Evolutionary conservation across 2,113 vertebrate genomes (phyloP).

Genomic region (Rousettus leschenaultii): DNA sequence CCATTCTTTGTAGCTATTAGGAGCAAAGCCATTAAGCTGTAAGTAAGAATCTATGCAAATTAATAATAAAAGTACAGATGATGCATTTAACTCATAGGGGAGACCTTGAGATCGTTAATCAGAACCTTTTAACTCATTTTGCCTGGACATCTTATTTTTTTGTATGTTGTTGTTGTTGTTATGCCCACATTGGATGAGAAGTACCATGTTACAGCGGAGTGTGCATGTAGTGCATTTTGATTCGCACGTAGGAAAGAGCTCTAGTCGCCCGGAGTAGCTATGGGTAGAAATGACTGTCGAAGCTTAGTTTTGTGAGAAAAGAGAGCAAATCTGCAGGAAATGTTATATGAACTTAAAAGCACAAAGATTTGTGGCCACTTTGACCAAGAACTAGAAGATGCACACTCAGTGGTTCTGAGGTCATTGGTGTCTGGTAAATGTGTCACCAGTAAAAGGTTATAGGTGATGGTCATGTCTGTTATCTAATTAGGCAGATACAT

Average conservation of each 20-base stretch:
- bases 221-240: neutral
- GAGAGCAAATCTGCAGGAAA: neutral
- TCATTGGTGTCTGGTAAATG: neutral
- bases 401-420: neutral
- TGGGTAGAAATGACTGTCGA: neutral
- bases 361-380: neutral
- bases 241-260: neutral
- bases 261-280: neutral
- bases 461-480: neutral
- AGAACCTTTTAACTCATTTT: neutral
- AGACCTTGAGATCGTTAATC: neutral
- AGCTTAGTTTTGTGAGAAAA: neutral
- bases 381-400: neutral
- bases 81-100: neutral
- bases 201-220: neutral
- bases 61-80: neutral
- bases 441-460: neutral
- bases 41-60: neutral
- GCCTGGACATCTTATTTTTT: neutral
- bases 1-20: neutral
- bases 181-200: neutral
- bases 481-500: neutral
- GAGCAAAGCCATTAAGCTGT: neutral
- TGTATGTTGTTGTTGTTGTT: neutral
- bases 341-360: neutral